These are phyloP conservation scores for Catharus minimus DNA, from an alignment of 2,113 vertebrate genomes.

Conservation along the genomic window DNA sequence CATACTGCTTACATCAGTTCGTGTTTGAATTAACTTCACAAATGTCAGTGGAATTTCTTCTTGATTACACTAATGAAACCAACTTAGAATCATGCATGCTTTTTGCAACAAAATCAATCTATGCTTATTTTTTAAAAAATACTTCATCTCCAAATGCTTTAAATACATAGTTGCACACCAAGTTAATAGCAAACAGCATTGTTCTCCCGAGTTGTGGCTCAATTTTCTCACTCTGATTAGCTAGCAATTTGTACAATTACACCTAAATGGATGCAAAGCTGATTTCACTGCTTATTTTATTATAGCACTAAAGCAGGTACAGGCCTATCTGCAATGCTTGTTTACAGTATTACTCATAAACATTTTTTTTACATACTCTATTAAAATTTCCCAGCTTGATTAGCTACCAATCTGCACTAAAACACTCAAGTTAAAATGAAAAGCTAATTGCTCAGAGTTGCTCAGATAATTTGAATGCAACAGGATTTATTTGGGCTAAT, in stretches of 20 bases:
- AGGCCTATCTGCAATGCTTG: constrained; percentile 31
- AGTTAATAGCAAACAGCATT: constrained; percentile 50
- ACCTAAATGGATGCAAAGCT: constrained; percentile 62
- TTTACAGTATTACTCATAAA: constrained; percentile 71
- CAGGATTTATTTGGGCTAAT: constrained; percentile 59
- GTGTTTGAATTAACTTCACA: background rate
- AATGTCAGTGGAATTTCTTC: background rate
- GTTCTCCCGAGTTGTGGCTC: constrained; percentile 33
- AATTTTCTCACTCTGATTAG: constrained; percentile 67
- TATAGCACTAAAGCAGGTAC: constrained; percentile 58
- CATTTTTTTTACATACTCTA: constrained; percentile 53
- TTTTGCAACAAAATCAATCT: background rate
- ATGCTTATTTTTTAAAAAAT: background rate
- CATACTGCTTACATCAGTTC: background rate
- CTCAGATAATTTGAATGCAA: constrained; percentile 57
- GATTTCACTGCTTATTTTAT: constrained; percentile 68
- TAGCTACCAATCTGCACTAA: constrained; percentile 65
- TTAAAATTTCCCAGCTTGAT: constrained; percentile 70
- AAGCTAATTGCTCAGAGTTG: constrained; percentile 66
- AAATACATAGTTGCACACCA: constrained; percentile 30
- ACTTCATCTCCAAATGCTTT: constrained; percentile 22
- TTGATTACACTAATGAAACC: background rate
- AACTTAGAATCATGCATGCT: background rate
- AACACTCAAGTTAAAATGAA: constrained; percentile 67
- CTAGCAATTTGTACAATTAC: constrained; percentile 71